Evolutionary conservation across 1,140 invertebrate species (phyloP).

Genomic region (Aleiodes sp.): DNA sequence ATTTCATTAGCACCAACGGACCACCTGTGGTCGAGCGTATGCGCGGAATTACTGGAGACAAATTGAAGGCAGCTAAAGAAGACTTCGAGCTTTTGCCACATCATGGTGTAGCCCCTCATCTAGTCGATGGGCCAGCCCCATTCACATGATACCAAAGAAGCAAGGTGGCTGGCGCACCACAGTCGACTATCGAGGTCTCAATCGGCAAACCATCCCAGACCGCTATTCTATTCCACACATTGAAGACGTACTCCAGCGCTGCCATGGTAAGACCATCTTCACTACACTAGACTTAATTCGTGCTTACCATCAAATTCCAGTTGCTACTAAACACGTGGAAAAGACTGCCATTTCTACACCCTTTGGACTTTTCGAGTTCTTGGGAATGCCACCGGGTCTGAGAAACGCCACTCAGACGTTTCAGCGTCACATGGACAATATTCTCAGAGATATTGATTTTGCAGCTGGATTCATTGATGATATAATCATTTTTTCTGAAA

Average conservation of each 20-base stretch:
- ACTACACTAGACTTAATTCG: conserved; percentile 52
- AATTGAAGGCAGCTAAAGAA: conserved; percentile 33
- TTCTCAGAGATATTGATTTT: conserved; percentile 28
- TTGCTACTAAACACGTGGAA: conserved; percentile 42
- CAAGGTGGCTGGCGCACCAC: conserved; percentile 45
- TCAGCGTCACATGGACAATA: conserved; percentile 37
- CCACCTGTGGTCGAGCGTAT: conserved; percentile 39
- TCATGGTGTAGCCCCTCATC: conserved; percentile 43
- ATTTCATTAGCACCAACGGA: conserved; percentile 38
- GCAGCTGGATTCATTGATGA: conserved; percentile 28
- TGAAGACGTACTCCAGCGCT: conserved; percentile 48
- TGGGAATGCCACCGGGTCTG: conserved; percentile 36
- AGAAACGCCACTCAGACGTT: conserved; percentile 55
- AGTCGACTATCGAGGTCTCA: conserved; percentile 56
- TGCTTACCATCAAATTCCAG: conserved; percentile 61
- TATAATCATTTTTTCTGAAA: conserved; percentile 25
- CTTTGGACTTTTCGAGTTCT: conserved; percentile 23
- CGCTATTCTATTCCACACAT: conserved; percentile 43
- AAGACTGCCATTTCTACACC: conserved; percentile 57
- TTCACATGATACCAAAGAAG: conserved; percentile 52
- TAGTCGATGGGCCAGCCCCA: conserved; percentile 51
- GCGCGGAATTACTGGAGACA: conserved; percentile 38
- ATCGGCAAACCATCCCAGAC: conserved; percentile 48
- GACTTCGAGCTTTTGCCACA: conserved; percentile 45
- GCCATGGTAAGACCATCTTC: conserved; percentile 50